phyloP scores from a whole-genome alignment of 2,797 vertebrate genomes.

The Novumbra hubbsi region DNA sequence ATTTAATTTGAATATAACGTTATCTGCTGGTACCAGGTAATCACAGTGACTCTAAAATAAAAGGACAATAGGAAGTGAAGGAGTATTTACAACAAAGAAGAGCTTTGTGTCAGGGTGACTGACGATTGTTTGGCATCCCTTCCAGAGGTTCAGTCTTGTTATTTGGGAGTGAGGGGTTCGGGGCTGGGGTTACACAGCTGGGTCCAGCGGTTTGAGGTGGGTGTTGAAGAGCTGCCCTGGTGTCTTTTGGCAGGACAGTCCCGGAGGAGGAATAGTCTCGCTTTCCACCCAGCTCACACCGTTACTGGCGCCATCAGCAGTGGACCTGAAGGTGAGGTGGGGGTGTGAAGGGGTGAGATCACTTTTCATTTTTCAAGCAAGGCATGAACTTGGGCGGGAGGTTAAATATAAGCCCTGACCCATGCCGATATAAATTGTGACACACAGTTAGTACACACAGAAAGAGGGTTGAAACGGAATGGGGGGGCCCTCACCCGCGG shows the following conservation, averaged over 20 bases:
- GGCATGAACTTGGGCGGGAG: constrained; percentile 43
- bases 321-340: constrained; percentile 59
- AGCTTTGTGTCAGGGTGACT: constrained; percentile 47
- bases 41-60: constrained; percentile 83
- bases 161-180: background rate
- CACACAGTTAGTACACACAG: constrained; percentile 19
- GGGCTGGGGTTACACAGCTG: constrained; percentile 26
- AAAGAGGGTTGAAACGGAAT: constrained; percentile 48
- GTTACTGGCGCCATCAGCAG: constrained; percentile 42
- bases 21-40: constrained; percentile 83
- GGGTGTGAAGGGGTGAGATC: constrained; percentile 37
- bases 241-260: constrained; percentile 39
- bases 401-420: constrained; percentile 48
- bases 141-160: constrained; percentile 24
- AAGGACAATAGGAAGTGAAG: constrained; percentile 66
- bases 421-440: constrained; percentile 43
- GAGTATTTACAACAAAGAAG: constrained; percentile 65
- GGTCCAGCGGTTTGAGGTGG: constrained; percentile 34
- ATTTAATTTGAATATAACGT: constrained; percentile 77
- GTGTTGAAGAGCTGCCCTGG: constrained; percentile 59
- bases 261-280: constrained; percentile 44
- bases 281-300: constrained; percentile 40
- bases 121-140: constrained; percentile 58
- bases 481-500: constrained; percentile 38
- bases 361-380: constrained; percentile 45